Evolutionary conservation across 2,797 vertebrate species (phyloP).

Genomic region (Coccyzus lansbergi): DNA sequence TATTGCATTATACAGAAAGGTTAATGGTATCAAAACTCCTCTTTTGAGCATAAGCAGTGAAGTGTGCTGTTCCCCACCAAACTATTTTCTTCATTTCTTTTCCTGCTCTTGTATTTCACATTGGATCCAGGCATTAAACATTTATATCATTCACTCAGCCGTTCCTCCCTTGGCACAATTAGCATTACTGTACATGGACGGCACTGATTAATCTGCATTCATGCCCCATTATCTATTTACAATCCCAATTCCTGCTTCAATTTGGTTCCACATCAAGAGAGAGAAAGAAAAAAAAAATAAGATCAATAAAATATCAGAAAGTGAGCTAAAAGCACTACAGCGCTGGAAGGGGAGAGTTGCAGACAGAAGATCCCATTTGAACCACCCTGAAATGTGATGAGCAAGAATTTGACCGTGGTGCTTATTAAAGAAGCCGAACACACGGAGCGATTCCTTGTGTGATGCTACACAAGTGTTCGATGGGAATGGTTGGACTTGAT

Average conservation of each 20-base stretch:
- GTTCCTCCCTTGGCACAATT: conserved; percentile 45
- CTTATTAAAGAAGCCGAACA: not conserved
- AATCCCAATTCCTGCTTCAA: conserved; percentile 39
- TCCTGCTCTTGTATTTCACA: not conserved
- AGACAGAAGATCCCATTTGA: not conserved
- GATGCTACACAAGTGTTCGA: too few relatives aligned
- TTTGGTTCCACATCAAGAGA: not conserved
- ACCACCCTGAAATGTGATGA: not conserved
- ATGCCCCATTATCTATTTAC: conserved; percentile 57
- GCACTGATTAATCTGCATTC: conserved; percentile 50
- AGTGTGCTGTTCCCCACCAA: not conserved
- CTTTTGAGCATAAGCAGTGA: not conserved
- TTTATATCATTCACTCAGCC: conserved; percentile 18
- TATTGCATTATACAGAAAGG: not conserved
- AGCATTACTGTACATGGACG: conserved; percentile 20
- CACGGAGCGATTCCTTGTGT: rapidly evolving
- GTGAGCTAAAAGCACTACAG: not conserved
- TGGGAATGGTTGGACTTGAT: too few relatives aligned
- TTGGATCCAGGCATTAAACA: conserved; percentile 16
- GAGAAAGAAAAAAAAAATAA: not conserved
- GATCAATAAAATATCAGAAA: conserved; percentile 11
- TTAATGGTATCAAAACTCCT: conserved; percentile 1
- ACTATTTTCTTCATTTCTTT: not conserved
- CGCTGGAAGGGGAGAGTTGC: not conserved
- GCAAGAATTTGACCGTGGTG: not conserved